Evolutionary conservation across 2,113 vertebrate genomes (phyloP).

Genomic region (Vulpes vulpes): DNA sequence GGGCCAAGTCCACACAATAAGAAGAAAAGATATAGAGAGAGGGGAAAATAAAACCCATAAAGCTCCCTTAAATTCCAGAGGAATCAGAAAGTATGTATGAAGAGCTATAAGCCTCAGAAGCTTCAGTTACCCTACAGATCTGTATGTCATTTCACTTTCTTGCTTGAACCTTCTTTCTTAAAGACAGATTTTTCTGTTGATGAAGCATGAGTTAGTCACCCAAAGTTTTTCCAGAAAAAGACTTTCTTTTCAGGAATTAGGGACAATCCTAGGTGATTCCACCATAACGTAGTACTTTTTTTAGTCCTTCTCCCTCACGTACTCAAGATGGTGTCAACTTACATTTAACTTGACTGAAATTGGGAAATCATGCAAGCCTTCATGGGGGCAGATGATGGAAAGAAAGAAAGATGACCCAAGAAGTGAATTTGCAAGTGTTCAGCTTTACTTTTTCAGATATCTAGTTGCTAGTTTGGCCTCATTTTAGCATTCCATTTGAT

Average conservation of each 20-base stretch:
- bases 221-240: conserved; percentile 78
- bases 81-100: conserved; percentile 54
- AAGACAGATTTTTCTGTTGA: conserved; percentile 82
- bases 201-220: conserved; percentile 80
- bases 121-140: conserved; percentile 75
- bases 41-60: conserved; percentile 56
- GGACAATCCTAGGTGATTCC: conserved; percentile 75
- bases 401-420: conserved; percentile 64
- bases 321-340: conserved; percentile 70
- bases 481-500: not conserved
- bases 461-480: not conserved
- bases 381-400: conserved; percentile 57
- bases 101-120: conserved; percentile 61
- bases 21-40: conserved; percentile 1
- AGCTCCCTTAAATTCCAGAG: conserved; percentile 75
- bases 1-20: conserved; percentile 14
- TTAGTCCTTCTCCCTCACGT: not conserved
- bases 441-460: not conserved
- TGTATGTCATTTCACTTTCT: conserved; percentile 80
- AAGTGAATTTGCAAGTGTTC: conserved; percentile 59
- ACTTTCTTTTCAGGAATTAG: conserved; percentile 78
- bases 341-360: conserved; percentile 60
- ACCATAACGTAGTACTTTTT: conserved; percentile 5
- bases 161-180: conserved; percentile 80
- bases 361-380: conserved; percentile 67